Conservation (phyloP, 1,140 invertebrate species). For the Drosophila virilis region DNA sequence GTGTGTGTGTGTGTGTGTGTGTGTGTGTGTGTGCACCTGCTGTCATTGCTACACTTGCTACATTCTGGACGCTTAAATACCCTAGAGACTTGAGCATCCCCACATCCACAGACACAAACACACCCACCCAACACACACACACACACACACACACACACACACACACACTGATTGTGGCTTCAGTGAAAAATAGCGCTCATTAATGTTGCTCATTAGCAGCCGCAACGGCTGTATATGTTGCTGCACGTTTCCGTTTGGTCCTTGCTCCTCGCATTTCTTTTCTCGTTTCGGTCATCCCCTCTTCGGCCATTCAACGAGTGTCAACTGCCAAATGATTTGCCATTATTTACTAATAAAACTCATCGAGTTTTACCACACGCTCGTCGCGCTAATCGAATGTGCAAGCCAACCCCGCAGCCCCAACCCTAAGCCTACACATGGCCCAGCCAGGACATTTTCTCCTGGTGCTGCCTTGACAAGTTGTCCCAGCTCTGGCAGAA, state of each 20-base stretch:
- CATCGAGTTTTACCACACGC: conserved; percentile 69
- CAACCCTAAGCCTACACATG: background rate
- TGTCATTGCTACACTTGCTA: conserved; percentile 55
- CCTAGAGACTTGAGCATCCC: conserved; percentile 53
- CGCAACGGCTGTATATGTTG: conserved; percentile 33
- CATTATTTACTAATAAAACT: conserved; percentile 84
- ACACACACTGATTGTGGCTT: conserved; percentile 66
- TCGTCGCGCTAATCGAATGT: conserved; percentile 69
- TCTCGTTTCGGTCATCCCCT: conserved; percentile 15
- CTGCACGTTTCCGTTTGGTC: conserved; percentile 1
- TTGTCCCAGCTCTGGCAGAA: conserved; percentile 32
- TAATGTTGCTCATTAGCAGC: conserved; percentile 82
- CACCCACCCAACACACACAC: conserved; percentile 1
- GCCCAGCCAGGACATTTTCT: too few species aligned
- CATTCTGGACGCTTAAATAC: conserved; percentile 66
- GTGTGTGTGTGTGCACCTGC: conserved; percentile 56
- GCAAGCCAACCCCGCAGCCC: background rate
- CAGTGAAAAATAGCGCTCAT: conserved; percentile 81
- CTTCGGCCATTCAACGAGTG: conserved; percentile 65
- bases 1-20: conserved; percentile 16
- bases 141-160: conserved; percentile 7
- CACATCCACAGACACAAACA: background rate
- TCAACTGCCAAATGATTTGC: conserved; percentile 83
- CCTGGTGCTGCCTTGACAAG: conserved; percentile 6
- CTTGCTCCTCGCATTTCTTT: background rate